Evolutionary conservation across 2,113 vertebrate genomes (phyloP), one percentile per base, ranked within the genome.

Genomic region (Urocolius indicus): DNA sequence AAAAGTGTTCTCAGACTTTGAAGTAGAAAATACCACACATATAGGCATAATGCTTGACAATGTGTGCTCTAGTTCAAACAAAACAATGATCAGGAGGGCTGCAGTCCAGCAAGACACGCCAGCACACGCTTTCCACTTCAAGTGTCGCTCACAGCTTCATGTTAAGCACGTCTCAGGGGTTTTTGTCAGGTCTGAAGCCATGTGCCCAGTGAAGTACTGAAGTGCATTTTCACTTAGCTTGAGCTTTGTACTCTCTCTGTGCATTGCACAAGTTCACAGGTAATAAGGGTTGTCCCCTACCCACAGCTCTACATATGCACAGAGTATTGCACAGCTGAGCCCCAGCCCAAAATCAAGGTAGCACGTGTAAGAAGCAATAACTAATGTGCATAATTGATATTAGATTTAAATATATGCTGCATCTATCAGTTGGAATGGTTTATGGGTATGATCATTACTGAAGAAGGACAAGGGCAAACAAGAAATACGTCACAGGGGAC

Each of bases 231-330:
- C 32, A 2, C 46, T 68, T 17, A 15, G 19, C 1, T 2, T 10
- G 77, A 76, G 49, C 77, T 57, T 30, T 22, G 1, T 7, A 1
- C 43, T 14, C 43, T 29, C 17, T 0, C 52, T 36, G 72, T 34
- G 1, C 34, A 2, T 32, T 4, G 13, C n/a, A 9, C 14, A 6
- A 26, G 58, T 7, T 15, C 21, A 1, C 27, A 12, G 24, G 41
- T 12, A 48, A 48, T 5, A 2, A 23, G 1, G 7, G 23, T 16
- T 59, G 61, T 16, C 34, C 55, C 73, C 46, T 30, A 1, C 3
- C 2, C 26, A 5, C 41, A 20, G 34, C 9, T 0, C 27, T 38
- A 5, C 2, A 62, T 2, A 0, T 1, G 7, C n/a, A 45, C 52
- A 55, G 54, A 27, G 49, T 34, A 6, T 13, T 7, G 27, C 54